Conservation (phyloP, 2,797 vertebrate genomes). For the Muraenolepis orangiensis region DNA sequence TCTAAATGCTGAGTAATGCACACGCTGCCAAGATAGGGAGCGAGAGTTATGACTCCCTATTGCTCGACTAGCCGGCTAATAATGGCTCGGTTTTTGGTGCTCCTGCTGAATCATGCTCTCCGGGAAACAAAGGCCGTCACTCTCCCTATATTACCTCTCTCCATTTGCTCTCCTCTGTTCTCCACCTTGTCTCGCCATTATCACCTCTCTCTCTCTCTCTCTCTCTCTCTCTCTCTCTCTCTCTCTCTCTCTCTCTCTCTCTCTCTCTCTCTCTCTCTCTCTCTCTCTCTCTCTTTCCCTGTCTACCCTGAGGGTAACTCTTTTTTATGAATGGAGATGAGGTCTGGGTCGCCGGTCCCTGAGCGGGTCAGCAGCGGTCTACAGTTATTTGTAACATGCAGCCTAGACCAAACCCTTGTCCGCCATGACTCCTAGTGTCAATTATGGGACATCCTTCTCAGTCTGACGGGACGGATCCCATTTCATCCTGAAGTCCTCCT, state of each 20-base stretch:
- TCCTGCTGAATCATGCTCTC: conserved; percentile 67
- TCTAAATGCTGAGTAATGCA: conserved; percentile 60
- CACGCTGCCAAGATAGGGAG: conserved; percentile 41
- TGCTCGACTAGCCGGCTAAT: conserved; percentile 58
- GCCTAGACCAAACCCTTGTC: conserved; percentile 22
- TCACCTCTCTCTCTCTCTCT: too few relatives aligned
- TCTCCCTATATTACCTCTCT: conserved; percentile 31
- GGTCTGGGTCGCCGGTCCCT: not conserved
- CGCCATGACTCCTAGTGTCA: conserved; percentile 7
- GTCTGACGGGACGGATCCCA: not conserved
- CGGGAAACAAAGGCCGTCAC: conserved; percentile 44
- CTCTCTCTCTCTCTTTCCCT: not conserved
- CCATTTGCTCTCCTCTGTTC: conserved; percentile 6
- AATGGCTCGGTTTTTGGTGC: conserved; percentile 65
- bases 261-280: too few relatives aligned
- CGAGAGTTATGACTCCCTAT: conserved; percentile 53
- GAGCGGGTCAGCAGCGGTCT: not conserved
- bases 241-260: too few relatives aligned
- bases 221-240: too few relatives aligned
- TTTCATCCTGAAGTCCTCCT: not conserved
- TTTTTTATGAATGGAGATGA: not conserved
- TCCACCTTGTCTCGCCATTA: conserved; percentile 1
- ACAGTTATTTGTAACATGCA: conserved; percentile 50
- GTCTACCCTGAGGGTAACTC: not conserved
- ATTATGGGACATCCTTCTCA: not conserved